Evolutionary conservation across 2,888 invertebrate species (phyloP), one percentile per base, ranked within the genome.

Genomic region (Hanleya hanleyi): DNA sequence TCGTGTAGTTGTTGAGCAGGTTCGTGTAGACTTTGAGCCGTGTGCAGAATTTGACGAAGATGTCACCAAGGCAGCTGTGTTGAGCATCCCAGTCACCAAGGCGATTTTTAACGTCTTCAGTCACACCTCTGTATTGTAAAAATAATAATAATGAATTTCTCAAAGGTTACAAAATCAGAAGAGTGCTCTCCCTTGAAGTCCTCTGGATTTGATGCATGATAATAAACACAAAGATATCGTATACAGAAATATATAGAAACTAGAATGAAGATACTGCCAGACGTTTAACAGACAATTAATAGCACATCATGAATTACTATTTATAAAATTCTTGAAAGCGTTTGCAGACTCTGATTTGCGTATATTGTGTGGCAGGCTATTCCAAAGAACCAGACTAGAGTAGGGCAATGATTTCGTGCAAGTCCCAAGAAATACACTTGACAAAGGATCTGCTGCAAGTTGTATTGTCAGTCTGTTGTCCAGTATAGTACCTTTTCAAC

Each of bases 1-100:
- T 83, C 37, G 88, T 86, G 69, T 89, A 88, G 77, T 89, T 89
- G 80, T 88, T 88, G 49, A 88, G 77, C 76, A 87, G 88, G 81
- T 89, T 89, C 7, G 85, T 84, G 77, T 89, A 89, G 7, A 83
- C 83, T 69, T 87, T 88, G 33, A 89, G 77, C 49, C 82, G 83
- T 2, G 80, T 78, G 69, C 84, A 86, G 75, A 89, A 88, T 74
- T 86, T 84, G 35, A 89, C 81, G 75, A 89, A 89, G 22, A 89
- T 83, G 76, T 90, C 89, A 4, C 89, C 89, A 6, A 90, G 77
- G 69, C 88, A 89, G 6, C 81, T 82, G 64, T 87, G 80, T 57
- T 83, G 83, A 6, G 85, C 70, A 33, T 84, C 82, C 89, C 89
- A 90, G 66, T 85, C 85, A 5, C 75, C 76, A 32, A 87, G 73